Percentiles rank a stretch among this genome's conserved stretches.
phyloP scores from a whole-genome alignment of 2,113 vertebrate species.

The Notarius lentiginosus region DNA sequence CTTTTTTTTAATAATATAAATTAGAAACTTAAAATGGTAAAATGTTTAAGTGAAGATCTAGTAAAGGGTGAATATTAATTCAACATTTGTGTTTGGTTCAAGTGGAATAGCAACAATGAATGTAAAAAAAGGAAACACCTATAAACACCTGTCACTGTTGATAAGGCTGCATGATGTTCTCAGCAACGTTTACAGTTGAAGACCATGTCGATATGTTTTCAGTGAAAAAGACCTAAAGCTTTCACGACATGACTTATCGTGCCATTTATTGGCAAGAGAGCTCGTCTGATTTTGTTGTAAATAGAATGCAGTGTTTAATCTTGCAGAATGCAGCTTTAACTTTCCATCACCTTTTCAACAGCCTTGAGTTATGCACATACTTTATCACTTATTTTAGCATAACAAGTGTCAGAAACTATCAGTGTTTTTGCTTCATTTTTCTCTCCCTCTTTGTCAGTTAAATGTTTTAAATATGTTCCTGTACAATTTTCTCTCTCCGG shows the following conservation, averaged over 20 bases:
- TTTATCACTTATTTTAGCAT: slow-evolving; percentile 58
- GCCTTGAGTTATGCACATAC: slow-evolving; percentile 23
- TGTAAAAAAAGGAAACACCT: slow-evolving; percentile 70
- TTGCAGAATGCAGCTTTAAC: slow-evolving; percentile 23
- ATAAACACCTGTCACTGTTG: slow-evolving; percentile 29
- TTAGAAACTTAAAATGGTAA: slow-evolving; percentile 55
- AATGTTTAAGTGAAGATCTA: slow-evolving; percentile 66
- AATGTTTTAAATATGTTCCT: slow-evolving; percentile 12
- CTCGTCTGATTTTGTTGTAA: background rate
- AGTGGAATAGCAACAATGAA: slow-evolving; percentile 68
- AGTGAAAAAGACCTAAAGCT: background rate
- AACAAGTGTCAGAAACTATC: slow-evolving; percentile 56
- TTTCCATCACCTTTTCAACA: background rate
- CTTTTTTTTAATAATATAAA: slow-evolving; percentile 58
- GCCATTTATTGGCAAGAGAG: background rate
- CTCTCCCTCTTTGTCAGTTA: slow-evolving; percentile 34
- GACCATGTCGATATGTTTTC: background rate
- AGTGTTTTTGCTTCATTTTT: slow-evolving; percentile 41
- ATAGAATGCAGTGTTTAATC: background rate
- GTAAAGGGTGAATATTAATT: slow-evolving; percentile 65
- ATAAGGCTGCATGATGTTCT: slow-evolving; percentile 26
- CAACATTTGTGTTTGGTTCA: slow-evolving; percentile 68
- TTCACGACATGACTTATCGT: background rate
- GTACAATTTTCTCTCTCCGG: slow-evolving; percentile 7
- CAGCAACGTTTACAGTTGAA: slow-evolving; percentile 41